Evolutionary conservation across 2,797 vertebrate genomes (phyloP).

Genomic region (Cygnus olor): DNA sequence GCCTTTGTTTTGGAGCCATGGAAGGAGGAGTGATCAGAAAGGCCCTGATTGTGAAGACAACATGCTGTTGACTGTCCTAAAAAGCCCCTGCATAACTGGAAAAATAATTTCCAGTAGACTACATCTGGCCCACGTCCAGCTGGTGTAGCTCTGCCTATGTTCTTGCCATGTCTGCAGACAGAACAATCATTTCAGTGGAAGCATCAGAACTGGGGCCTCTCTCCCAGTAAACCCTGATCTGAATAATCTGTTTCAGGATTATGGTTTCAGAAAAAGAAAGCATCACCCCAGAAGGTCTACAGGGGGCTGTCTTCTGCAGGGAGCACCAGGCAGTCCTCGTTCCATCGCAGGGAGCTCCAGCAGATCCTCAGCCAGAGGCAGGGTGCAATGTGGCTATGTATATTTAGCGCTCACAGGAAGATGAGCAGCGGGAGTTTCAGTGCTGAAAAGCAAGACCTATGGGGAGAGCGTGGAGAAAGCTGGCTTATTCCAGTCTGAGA

Average conservation of each 20-base stretch:
- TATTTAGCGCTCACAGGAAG: background rate
- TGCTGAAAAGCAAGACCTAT: background rate
- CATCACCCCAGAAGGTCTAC: no score
- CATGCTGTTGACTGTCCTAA: background rate
- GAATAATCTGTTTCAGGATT: background rate
- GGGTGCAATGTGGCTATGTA: background rate
- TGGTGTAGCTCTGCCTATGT: background rate
- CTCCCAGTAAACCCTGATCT: background rate
- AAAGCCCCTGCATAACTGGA: background rate
- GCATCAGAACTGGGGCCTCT: background rate
- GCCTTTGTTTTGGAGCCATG: background rate
- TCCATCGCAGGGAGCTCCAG: background rate
- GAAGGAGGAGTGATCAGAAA: background rate
- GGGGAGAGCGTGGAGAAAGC: background rate
- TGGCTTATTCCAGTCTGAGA: background rate
- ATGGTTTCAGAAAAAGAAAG: no score
- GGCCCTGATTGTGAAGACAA: background rate
- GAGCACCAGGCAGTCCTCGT: no score
- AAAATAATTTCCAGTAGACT: background rate
- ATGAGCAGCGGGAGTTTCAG: background rate
- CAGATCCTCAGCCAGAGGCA: background rate
- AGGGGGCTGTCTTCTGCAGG: no score
- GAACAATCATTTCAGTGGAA: background rate
- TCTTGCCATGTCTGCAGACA: background rate
- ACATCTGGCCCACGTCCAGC: background rate